These are phyloP conservation scores for Cariama cristata DNA, from an alignment of 2,113 vertebrate genomes.

Conservation along the genomic window DNA sequence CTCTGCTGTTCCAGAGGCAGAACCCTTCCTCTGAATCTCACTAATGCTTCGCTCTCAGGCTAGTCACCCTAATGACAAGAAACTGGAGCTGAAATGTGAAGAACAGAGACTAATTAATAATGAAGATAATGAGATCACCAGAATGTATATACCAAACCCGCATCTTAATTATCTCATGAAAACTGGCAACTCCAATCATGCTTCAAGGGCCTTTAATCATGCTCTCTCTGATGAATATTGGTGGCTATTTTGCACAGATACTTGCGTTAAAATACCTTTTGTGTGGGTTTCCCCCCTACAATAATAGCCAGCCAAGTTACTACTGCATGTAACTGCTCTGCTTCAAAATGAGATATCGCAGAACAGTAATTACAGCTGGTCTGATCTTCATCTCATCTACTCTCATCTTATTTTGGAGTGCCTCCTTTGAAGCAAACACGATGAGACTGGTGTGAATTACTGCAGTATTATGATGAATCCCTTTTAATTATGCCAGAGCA, in stretches of 20 bases:
- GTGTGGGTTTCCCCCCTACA: background rate
- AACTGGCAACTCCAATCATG: conserved; percentile 24
- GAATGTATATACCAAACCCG: background rate
- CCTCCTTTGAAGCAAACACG: conserved; percentile 41
- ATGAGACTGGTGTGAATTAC: background rate
- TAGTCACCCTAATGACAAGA: conserved; percentile 43
- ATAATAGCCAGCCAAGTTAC: background rate
- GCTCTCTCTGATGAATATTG: background rate
- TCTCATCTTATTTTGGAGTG: conserved; percentile 35
- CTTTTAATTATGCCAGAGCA: conserved; percentile 20
- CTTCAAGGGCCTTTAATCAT: conserved; percentile 52
- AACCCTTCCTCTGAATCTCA: conserved; percentile 3
- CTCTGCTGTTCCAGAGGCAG: background rate
- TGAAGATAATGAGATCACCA: conserved; percentile 59
- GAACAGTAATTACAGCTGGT: conserved; percentile 34
- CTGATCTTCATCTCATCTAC: conserved; percentile 36
- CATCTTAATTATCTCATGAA: conserved; percentile 41
- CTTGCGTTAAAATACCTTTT: conserved; percentile 6
- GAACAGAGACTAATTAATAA: conserved; percentile 64
- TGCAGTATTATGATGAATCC: background rate
- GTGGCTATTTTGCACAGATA: conserved; percentile 4
- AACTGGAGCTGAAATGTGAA: conserved; percentile 52
- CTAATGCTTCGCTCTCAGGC: background rate
- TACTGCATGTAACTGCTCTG: background rate
- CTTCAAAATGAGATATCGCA: background rate